Evolutionary conservation across 2,888 invertebrate genomes (phyloP), one percentile per base, ranked within the genome.

Genomic region (Zaprionus obscuricornis): DNA sequence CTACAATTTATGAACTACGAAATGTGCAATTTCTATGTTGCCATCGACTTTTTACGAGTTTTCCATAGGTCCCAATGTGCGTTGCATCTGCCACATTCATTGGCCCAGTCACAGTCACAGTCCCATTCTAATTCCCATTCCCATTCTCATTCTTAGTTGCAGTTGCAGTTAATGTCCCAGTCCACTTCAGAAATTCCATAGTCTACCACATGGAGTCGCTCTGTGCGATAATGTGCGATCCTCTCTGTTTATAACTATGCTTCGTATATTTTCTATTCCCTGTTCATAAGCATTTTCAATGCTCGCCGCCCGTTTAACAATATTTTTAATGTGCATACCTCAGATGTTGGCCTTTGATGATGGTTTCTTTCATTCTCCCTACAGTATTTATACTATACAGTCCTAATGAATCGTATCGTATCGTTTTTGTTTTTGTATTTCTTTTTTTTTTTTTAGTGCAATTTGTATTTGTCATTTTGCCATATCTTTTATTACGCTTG

Each of bases 11-110:
- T 78, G 72, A 72, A 82, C 85, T 79, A 60, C 76, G 71, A 74
- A 86, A 84, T 77, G 87, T 85, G 82, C 82, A 82, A 87, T 84
- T 79, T 86, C 65, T 62, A 50, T 27, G 39, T 40, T 37, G 42
- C 65, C 42, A 63, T 29, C 34, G 49, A 60, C 43, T 58, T 82
- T 79, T 82, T 72, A 74, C 62, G 72, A 79, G 64, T 86, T 70
- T 77, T 68, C 79, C 75, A 78, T 64, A 51, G 78, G 50, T 85
- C 54, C 71, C 75, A 73, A 85, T 85, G 69, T 85, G 75, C 68
- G 55, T 51, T 73, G 78, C 82, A 81, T 85, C 71, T 81, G 85
- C 66, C 58, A 18, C 45, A 63, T 14, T 42, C 20, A 31, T 55
- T 66, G 74, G 66, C 81, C 72, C 66, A 74, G 74, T 63, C 34